Base-by-base conservation (phyloP, 2,113 vertebrate genomes). In the Channa argus region DNA sequence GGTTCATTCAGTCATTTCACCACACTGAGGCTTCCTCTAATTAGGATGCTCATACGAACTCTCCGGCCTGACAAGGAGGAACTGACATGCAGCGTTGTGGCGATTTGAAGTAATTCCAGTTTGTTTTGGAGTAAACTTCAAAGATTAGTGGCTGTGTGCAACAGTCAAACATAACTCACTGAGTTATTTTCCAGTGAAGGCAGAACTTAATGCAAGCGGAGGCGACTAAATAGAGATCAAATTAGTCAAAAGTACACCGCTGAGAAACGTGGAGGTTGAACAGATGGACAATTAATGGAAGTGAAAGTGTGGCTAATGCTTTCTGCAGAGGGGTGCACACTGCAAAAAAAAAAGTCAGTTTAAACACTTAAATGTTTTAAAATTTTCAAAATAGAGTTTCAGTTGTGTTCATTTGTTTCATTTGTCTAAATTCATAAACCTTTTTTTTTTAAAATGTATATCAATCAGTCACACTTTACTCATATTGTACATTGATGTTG, bases 281-380 rank as follows among this genome's bases (percentile, higher is more conserved):
- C 83, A 88, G 86, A 88, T 89, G 86, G 80, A 72, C 76, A 73
- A 68, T 76, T 88, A 87, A 86, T 83, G 74, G 75, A 79, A 81
- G 50, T 64, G 41, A 69, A 79, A 74, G 47, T 77, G 55, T 84
- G 71, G 47, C 44, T 49, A 9, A 50, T 77, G 80, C 53, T n/a
- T 14, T 41, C 49, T 50, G 64, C 74, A 56, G 45, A 78, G 61
- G 63, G 69, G 59, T 44, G 58, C 43, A 74, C 53, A 39, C 71
- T 71, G 50, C 41, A 62, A 54, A 52, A 62, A 43, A 5, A 45
- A 24, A 24, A 24, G 24, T 24, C 24, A 24, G 24, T 24, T 24
- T 24, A 24, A 24, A 24, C 24, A 24, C 24, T 24, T 24, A 24
- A 24, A 24, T 24, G 24, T 24, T 24, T 24, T 24, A 24, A 24